These are phyloP conservation scores for Brevipalpus yothersi DNA, from an alignment of 1,140 invertebrate genomes.

Conservation along the genomic window DNA sequence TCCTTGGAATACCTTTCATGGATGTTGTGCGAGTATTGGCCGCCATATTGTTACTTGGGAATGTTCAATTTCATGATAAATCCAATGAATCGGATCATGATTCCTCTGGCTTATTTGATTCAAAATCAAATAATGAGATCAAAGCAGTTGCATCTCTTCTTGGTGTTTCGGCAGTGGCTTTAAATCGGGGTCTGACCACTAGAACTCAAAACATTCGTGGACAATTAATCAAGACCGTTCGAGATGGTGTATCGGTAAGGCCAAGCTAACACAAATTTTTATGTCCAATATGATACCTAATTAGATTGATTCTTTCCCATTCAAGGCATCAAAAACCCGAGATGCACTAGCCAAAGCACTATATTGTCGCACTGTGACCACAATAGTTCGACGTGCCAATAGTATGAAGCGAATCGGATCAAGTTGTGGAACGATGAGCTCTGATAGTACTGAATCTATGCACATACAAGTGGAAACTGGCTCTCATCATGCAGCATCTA, in stretches of 20 bases:
- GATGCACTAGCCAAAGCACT: slow-evolving; percentile 74
- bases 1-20: slow-evolving; percentile 72
- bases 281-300: neutral
- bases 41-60: slow-evolving; percentile 66
- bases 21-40: slow-evolving; percentile 74
- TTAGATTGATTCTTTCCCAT: slow-evolving; percentile 6
- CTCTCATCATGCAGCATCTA: slow-evolving; percentile 59
- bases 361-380: slow-evolving; percentile 80
- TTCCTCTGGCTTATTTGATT: neutral
- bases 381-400: slow-evolving; percentile 71
- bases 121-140: slow-evolving; percentile 26
- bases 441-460: slow-evolving; percentile 69
- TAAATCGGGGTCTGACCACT: slow-evolving; percentile 55
- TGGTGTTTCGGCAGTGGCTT: slow-evolving; percentile 43
- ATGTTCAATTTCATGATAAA: slow-evolving; percentile 56
- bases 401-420: slow-evolving; percentile 65
- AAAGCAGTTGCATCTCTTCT: slow-evolving; percentile 57
- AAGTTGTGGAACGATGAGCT: slow-evolving; percentile 55
- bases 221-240: slow-evolving; percentile 54
- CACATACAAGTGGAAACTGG: slow-evolving; percentile 46
- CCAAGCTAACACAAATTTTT: neutral
- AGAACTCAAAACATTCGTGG: slow-evolving; percentile 55
- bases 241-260: slow-evolving; percentile 47
- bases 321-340: slow-evolving; percentile 49
- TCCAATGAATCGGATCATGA: neutral